These are phyloP conservation scores for Matsumyia berberina DNA, from an alignment of 2,888 invertebrate species.

Conservation along the genomic window DNA sequence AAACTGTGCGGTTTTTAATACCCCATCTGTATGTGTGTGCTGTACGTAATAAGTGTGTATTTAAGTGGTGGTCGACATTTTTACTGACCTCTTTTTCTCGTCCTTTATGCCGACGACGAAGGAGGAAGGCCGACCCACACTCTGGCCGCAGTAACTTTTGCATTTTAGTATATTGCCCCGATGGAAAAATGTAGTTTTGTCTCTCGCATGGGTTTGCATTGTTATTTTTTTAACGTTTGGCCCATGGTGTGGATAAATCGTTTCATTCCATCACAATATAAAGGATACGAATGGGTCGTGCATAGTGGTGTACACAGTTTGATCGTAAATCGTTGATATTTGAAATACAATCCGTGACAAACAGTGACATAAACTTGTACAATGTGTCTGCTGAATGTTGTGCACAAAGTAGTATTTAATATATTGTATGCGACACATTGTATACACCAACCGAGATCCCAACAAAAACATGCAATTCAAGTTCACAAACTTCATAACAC, in stretches of 20 bases:
- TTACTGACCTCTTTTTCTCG: constrained; percentile 32
- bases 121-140: constrained; percentile 14
- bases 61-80: constrained; percentile 54
- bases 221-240: too few relatives aligned
- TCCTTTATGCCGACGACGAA: background rate
- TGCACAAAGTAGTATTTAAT: too few relatives aligned
- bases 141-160: constrained; percentile 1
- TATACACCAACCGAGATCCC: too few relatives aligned
- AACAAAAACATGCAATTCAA: too few relatives aligned
- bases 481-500: too few relatives aligned
- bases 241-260: background rate
- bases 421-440: too few relatives aligned
- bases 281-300: background rate
- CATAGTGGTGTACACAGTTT: too few relatives aligned
- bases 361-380: too few relatives aligned
- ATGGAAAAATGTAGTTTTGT: background rate
- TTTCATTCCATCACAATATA: background rate
- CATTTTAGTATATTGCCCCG: background rate
- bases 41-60: constrained; percentile 29
- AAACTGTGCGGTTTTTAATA: constrained; percentile 36
- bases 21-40: background rate
- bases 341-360: too few relatives aligned
- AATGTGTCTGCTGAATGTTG: too few relatives aligned
- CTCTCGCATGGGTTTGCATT: constrained; percentile 2
- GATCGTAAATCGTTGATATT: too few relatives aligned